Percentiles rank a stretch among this genome's conserved stretches.
phyloP scores from a whole-genome alignment of 1,140 invertebrate species.

The Lysiphlebus fabarum region DNA sequence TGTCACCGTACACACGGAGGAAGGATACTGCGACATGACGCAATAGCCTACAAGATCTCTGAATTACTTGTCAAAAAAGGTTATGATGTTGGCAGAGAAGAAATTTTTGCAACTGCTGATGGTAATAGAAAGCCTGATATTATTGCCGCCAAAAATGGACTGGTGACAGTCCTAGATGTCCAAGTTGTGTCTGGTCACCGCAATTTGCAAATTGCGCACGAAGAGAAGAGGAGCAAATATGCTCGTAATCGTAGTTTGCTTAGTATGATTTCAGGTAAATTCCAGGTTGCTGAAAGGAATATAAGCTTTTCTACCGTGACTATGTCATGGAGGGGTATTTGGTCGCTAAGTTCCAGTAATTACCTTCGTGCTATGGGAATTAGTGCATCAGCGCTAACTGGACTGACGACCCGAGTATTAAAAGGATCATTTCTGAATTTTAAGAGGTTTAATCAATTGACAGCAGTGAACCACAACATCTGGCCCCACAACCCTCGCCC shows the following conservation, averaged over 20 bases:
- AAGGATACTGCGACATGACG: constrained; percentile 38
- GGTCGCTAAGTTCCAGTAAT: constrained; percentile 6
- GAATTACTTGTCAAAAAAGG: neutral
- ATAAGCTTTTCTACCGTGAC: constrained; percentile 10
- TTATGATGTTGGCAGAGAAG: constrained; percentile 19
- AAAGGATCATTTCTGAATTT: constrained; percentile 24
- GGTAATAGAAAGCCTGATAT: constrained; percentile 24
- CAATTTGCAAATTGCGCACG: neutral
- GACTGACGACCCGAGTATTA: constrained; percentile 18
- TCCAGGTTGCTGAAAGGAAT: neutral
- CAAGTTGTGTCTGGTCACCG: constrained; percentile 17
- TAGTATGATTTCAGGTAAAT: neutral
- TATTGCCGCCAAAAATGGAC: neutral
- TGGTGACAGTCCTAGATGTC: constrained; percentile 19
- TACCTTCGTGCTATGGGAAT: neutral
- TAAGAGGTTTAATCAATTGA: constrained; percentile 22
- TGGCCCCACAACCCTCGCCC: neutral
- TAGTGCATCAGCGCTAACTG: neutral
- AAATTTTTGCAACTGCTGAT: neutral
- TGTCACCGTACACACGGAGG: constrained; percentile 44
- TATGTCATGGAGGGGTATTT: constrained; percentile 24
- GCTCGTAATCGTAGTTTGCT: neutral
- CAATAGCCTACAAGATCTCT: constrained; percentile 14
- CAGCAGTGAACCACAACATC: constrained; percentile 1
- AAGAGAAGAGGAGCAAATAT: constrained; percentile 21